Base-by-base conservation (phyloP, 2,797 vertebrate species). In the Chloroceryle amazona region DNA sequence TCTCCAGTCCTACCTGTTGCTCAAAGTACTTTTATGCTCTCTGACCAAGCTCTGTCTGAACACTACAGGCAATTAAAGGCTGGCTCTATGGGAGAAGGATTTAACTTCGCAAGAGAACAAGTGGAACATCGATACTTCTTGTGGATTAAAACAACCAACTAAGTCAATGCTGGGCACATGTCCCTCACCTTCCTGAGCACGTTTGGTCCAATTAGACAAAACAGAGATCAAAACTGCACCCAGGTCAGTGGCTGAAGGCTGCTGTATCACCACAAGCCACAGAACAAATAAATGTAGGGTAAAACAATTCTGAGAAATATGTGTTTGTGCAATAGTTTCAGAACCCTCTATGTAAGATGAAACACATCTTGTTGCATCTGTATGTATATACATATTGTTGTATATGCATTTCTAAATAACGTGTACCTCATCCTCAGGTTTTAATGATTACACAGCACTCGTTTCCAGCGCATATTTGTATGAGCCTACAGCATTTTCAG, bases 91-190 rank as follows among this genome's bases (percentile, higher is more conserved):
- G 42, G 65, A 90, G 81, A 62, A 67, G 46, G 71, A 61, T 78
- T 89, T 78, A 37, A 79, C 75, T 91, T 87, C 75, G 39, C 58
- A 72, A 58, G 19, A 58, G 73, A 57, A 66, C 20, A 79, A 74
- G 28, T 16, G 55, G 66, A 83, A 85, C 1, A 1, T 16, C 2
- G 4, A 20, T 57, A 54, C 5, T 18, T 60, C 41, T 52, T 29
- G 20, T 29, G 39, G 72, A 81, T 78, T 74, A 44, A 81, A 86
- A 52, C n/a, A 63, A 52, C 9, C 9, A 60, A 39, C 6, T 49
- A 51, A 85, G 46, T 8, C 65, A 60, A 28, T 6, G 21, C 35
- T 67, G 51, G 71, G 14, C 25, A n/a, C 18, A 5, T 5, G 13
- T 57, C 19, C 46, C 57, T 89, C 35, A 26, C 42, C 39, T 35